These are phyloP conservation scores for Hozukius guyotensis DNA, from an alignment of 2,797 vertebrate species.

Conservation along the genomic window DNA sequence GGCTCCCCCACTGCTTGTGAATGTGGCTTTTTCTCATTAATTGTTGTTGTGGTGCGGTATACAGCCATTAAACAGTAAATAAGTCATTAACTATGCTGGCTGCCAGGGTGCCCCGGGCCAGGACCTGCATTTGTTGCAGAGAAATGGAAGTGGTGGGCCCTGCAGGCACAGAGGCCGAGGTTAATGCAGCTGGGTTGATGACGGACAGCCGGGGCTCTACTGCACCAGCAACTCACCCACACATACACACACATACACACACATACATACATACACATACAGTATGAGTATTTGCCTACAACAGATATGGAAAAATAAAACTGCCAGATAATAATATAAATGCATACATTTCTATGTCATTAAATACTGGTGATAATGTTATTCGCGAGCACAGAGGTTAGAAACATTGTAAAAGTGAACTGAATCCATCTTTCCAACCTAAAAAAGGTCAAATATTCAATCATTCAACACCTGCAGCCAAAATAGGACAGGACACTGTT, in stretches of 20 bases:
- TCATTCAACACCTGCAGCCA: not conserved
- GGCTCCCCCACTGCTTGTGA: constrained; percentile 69
- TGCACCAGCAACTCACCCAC: constrained; percentile 27
- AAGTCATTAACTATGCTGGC: constrained; percentile 84
- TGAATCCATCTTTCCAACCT: not conserved
- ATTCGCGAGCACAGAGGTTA: not conserved
- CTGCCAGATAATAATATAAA: constrained; percentile 18
- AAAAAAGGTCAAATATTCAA: not conserved
- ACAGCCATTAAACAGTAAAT: constrained; percentile 85
- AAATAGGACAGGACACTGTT: not conserved
- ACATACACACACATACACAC: not conserved
- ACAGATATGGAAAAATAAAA: constrained; percentile 34
- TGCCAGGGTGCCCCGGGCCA: constrained; percentile 74
- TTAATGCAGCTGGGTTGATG: constrained; percentile 83
- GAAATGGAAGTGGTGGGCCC: constrained; percentile 80
- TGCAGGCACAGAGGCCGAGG: constrained; percentile 78
- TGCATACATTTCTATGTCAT: constrained; percentile 6
- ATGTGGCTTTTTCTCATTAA: constrained; percentile 81
- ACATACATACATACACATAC: not conserved
- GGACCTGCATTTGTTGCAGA: constrained; percentile 81
- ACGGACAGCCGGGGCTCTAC: constrained; percentile 65
- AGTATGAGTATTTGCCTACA: constrained; percentile 17
- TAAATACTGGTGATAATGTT: not conserved
- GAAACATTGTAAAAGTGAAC: not conserved
- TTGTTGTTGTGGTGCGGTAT: constrained; percentile 80